These are phyloP conservation scores for Carettochelys insculpta DNA, from an alignment of 2,113 vertebrate species.

Conservation along the genomic window DNA sequence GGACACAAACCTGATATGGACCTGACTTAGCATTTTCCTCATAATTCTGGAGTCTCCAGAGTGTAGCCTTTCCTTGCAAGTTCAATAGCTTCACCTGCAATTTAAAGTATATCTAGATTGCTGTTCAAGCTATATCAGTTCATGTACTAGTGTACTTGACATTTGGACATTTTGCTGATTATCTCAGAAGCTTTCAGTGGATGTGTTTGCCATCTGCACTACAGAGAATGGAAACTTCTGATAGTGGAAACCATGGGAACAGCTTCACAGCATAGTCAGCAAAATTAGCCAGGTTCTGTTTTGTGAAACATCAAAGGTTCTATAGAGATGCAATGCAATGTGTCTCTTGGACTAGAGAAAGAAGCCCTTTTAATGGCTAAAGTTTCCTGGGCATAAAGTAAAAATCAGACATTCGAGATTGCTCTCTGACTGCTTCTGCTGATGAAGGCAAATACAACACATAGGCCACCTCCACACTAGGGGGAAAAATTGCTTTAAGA, in stretches of 20 bases:
- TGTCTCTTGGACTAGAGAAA: neutral
- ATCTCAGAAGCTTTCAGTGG: accelerated
- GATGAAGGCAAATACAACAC: neutral
- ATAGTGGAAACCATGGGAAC: accelerated
- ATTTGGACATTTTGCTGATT: accelerated
- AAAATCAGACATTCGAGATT: accelerated
- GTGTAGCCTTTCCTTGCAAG: neutral
- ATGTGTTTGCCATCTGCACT: accelerated
- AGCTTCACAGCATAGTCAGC: accelerated
- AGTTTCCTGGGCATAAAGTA: neutral
- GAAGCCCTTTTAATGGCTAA: accelerated
- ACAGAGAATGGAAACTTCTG: neutral
- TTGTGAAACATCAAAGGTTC: neutral
- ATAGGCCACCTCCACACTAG: too few relatives aligned
- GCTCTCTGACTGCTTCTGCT: neutral
- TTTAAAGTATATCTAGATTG: neutral
- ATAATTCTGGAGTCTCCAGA: neutral
- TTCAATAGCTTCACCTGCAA: neutral
- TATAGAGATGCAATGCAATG: neutral
- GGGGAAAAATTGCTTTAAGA: too few relatives aligned
- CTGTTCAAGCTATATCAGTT: neutral
- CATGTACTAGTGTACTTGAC: neutral
- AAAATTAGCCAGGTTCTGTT: accelerated
- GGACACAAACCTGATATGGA: neutral
- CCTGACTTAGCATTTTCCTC: neutral